Evolutionary conservation across 1,140 invertebrate genomes (phyloP).

Genomic region (Bombus affinis): DNA sequence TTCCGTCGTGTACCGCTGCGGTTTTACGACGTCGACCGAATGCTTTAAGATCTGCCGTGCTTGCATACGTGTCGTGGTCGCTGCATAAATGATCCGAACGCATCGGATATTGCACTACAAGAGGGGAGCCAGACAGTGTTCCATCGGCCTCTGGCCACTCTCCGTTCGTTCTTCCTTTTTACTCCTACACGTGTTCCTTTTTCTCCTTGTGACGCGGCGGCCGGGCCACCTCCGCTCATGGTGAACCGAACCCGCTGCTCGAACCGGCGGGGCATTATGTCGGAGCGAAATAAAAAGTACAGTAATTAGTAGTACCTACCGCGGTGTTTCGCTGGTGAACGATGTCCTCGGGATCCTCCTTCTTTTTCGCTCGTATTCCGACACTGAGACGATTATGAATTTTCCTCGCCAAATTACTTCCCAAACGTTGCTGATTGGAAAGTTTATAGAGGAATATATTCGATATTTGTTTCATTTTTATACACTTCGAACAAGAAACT

Average conservation of each 20-base stretch:
- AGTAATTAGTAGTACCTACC: slow-evolving; percentile 67
- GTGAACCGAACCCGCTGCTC: slow-evolving; percentile 17
- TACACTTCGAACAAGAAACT: not conserved
- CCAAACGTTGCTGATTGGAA: too few relatives aligned
- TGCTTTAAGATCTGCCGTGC: slow-evolving; percentile 45
- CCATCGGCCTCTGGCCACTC: slow-evolving; percentile 5
- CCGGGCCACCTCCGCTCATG: not conserved
- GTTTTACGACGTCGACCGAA: slow-evolving; percentile 64
- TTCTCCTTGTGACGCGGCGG: slow-evolving; percentile 5
- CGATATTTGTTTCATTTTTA: too few relatives aligned
- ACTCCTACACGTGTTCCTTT: slow-evolving; percentile 36
- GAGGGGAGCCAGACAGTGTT: not conserved
- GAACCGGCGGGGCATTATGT: slow-evolving; percentile 54
- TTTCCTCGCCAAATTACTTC: slow-evolving; percentile 8
- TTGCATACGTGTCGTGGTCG: slow-evolving; percentile 51
- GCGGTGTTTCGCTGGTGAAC: slow-evolving; percentile 52
- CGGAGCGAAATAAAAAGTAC: slow-evolving; percentile 60
- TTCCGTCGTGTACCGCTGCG: slow-evolving; percentile 28
- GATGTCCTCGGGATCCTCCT: slow-evolving; percentile 39
- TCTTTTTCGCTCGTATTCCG: slow-evolving; percentile 18
- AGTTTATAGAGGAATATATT: too few relatives aligned
- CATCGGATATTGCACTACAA: slow-evolving; percentile 51
- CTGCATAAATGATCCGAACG: slow-evolving; percentile 49
- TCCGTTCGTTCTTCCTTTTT: slow-evolving; percentile 21
- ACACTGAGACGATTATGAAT: slow-evolving; percentile 10